These are phyloP conservation scores for Ephialtes manifestator DNA, from an alignment of 2,888 invertebrate genomes.

Conservation along the genomic window DNA sequence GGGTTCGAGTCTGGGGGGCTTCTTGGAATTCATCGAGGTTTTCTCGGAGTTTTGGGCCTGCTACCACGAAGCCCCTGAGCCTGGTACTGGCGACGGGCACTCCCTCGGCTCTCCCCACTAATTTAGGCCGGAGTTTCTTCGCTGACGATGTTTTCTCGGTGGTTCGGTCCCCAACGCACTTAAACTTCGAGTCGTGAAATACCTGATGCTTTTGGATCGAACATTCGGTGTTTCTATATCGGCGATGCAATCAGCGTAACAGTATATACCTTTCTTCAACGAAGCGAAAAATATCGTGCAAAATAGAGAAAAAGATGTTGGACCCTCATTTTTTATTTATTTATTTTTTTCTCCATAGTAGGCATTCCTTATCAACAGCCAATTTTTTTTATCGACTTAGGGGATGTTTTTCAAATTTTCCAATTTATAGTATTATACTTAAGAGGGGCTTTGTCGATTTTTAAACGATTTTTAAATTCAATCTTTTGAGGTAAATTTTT, in stretches of 20 bases:
- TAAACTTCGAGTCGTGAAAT: constrained; percentile 53
- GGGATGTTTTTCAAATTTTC: too few species aligned
- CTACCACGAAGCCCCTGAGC: constrained; percentile 76
- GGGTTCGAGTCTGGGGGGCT: constrained; percentile 72
- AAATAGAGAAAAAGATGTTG: neutral
- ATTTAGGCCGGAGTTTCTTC: constrained; percentile 44
- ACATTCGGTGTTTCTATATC: neutral
- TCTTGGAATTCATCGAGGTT: constrained; percentile 82
- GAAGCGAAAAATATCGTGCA: neutral
- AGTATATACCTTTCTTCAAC: constrained; percentile 19
- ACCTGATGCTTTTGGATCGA: constrained; percentile 35
- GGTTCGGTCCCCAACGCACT: constrained; percentile 26
- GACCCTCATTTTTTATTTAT: neutral
- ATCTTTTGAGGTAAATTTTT: too few species aligned
- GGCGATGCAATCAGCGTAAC: constrained; percentile 24
- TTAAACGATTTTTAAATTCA: too few species aligned
- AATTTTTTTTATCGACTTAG: too few species aligned
- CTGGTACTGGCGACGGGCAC: constrained; percentile 8
- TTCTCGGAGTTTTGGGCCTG: constrained; percentile 82
- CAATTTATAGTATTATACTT: too few species aligned
- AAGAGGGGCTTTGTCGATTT: too few species aligned
- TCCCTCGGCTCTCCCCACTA: constrained; percentile 29
- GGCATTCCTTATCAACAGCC: too few species aligned
- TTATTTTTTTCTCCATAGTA: neutral
- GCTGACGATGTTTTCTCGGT: constrained; percentile 43